phyloP scores from a whole-genome alignment of 92 coral and sea anemone genomes.

The Epizoanthus fatuus region DNA sequence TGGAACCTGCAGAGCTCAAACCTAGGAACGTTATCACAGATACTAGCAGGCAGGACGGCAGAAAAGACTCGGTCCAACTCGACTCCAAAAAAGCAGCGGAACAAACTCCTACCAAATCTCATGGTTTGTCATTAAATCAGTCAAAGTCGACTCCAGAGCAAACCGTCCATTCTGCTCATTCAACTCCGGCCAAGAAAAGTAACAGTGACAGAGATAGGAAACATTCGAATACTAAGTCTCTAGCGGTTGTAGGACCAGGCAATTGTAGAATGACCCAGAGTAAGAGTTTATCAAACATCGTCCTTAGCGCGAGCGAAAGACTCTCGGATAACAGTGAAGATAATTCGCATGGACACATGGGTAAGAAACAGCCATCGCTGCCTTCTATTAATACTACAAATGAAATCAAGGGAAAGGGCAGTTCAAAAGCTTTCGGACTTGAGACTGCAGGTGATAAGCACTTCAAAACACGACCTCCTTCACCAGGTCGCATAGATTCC shows the following conservation, averaged over 20 bases:
- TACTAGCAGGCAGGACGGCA: neutral
- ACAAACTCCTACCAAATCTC: neutral
- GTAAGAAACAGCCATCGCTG: neutral
- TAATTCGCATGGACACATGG: neutral
- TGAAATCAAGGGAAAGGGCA: neutral
- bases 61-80: neutral
- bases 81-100: neutral
- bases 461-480: constrained; percentile 66
- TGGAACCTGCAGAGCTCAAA: neutral
- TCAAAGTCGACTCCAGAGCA: neutral
- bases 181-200: neutral
- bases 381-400: neutral
- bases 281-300: neutral
- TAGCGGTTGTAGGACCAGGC: neutral
- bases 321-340: neutral
- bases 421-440: neutral
- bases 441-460: constrained; percentile 1
- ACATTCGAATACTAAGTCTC: neutral
- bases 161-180: neutral
- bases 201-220: neutral
- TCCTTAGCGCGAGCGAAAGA: neutral
- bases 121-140: neutral
- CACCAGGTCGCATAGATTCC: constrained; percentile 79
- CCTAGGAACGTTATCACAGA: neutral
- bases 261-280: neutral